Conservation (phyloP, 2,113 vertebrate species). For the Odontesthes bonariensis region DNA sequence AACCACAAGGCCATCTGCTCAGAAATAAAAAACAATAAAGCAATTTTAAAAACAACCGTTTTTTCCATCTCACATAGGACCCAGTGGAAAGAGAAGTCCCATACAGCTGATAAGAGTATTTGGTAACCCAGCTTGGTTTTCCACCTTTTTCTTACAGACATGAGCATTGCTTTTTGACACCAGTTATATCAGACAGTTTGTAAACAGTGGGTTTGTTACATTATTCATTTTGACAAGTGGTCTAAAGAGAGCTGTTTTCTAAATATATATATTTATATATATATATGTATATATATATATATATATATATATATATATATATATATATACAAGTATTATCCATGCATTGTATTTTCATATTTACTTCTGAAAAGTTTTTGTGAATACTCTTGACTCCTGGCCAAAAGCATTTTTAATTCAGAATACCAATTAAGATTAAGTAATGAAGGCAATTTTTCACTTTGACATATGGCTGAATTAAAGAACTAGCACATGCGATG, state of each 20-base stretch:
- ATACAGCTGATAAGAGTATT: slow-evolving; percentile 8
- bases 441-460: slow-evolving; percentile 50
- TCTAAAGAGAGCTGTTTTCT: slow-evolving; percentile 2
- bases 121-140: slow-evolving; percentile 32
- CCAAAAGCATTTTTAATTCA: slow-evolving; percentile 11
- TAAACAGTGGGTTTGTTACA: slow-evolving; percentile 31
- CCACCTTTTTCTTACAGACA: slow-evolving; percentile 9
- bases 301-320: too few relatives aligned
- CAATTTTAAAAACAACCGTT: not conserved
- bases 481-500: slow-evolving; percentile 47
- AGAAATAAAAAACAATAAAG: not conserved
- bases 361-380: not conserved
- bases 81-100: slow-evolving; percentile 17
- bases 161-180: slow-evolving; percentile 41
- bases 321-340: not conserved
- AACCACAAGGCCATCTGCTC: not conserved
- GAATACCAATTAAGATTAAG: slow-evolving; percentile 40
- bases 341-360: not conserved
- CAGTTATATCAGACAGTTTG: slow-evolving; percentile 41
- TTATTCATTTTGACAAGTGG: slow-evolving; percentile 36
- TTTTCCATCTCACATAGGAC: slow-evolving; percentile 34
- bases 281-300: too few relatives aligned
- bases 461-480: slow-evolving; percentile 38
- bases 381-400: not conserved
- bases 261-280: too few relatives aligned